phyloP scores from a whole-genome alignment of 2,888 invertebrate genomes.

The Agrilus cyanescens region DNA sequence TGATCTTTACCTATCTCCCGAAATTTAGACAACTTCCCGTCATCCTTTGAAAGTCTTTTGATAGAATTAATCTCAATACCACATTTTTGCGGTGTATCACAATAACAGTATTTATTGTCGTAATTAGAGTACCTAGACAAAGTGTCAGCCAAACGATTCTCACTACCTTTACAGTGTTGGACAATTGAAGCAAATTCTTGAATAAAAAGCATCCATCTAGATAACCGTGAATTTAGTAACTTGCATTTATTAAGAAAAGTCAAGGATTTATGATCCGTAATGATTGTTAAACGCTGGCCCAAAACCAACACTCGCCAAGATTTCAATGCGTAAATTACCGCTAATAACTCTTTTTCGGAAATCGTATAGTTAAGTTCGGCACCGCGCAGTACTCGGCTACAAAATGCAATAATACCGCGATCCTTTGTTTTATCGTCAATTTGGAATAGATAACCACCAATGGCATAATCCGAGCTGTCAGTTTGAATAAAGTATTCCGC shows the following conservation, averaged over 20 bases:
- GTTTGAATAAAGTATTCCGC: constrained; percentile 3
- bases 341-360: constrained; percentile 6
- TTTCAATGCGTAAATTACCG: constrained; percentile 1
- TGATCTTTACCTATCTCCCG: neutral
- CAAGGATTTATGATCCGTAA: constrained; percentile 4
- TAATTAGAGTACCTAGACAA: too few species aligned
- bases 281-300: neutral
- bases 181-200: constrained; percentile 7
- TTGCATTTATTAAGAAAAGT: constrained; percentile 3
- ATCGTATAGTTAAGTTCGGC: constrained; percentile 5
- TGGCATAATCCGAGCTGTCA: constrained; percentile 7
- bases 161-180: constrained; percentile 6
- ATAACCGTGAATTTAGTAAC: constrained; percentile 1
- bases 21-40: neutral
- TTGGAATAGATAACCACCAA: constrained; percentile 9
- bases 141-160: constrained; percentile 1
- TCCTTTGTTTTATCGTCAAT: neutral
- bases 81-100: too few species aligned
- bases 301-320: constrained; percentile 1
- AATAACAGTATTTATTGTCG: too few species aligned
- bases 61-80: too few species aligned
- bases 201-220: constrained; percentile 5
- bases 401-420: constrained; percentile 4
- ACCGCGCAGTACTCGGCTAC: constrained; percentile 2
- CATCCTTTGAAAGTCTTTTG: too few species aligned